Conservation (phyloP, 2,113 vertebrate species). For the Megatriorchis doriae region DNA sequence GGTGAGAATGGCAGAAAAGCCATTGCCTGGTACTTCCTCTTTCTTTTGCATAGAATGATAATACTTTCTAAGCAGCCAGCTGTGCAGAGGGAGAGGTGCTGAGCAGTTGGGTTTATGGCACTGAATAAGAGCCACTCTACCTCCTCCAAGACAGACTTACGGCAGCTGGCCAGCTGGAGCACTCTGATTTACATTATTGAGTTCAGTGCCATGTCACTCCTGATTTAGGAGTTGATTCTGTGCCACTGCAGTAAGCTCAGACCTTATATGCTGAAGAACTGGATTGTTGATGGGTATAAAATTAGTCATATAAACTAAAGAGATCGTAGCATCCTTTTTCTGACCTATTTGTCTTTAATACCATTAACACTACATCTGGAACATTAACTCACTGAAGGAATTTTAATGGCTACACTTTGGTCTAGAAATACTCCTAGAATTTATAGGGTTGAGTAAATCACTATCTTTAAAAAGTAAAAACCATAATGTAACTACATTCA, state of each 20-base stretch:
- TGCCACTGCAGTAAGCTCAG: not conserved
- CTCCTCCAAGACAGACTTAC: not conserved
- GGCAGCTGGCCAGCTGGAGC: not conserved
- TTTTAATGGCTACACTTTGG: not conserved
- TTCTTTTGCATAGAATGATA: not conserved
- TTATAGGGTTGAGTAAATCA: not conserved
- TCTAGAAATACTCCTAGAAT: not conserved
- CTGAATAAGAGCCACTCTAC: not conserved
- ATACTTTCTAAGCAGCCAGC: not conserved
- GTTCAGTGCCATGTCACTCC: not conserved
- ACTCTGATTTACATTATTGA: not conserved
- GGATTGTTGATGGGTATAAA: not conserved
- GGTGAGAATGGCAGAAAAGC: not conserved
- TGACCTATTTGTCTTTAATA: not conserved
- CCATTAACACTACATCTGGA: not conserved
- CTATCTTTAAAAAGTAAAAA: not conserved
- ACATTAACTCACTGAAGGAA: not conserved
- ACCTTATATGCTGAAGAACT: not conserved
- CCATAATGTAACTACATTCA: not conserved
- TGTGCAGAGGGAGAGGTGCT: not conserved
- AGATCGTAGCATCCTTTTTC: not conserved
- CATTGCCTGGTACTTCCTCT: not conserved
- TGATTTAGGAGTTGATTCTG: not conserved
- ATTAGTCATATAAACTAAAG: not conserved
- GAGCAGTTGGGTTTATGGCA: not conserved